Percentiles rank a stretch among this genome's conserved stretches.
phyloP scores from a whole-genome alignment of 2,888 invertebrate genomes.

The Morpho deidamia region DNA sequence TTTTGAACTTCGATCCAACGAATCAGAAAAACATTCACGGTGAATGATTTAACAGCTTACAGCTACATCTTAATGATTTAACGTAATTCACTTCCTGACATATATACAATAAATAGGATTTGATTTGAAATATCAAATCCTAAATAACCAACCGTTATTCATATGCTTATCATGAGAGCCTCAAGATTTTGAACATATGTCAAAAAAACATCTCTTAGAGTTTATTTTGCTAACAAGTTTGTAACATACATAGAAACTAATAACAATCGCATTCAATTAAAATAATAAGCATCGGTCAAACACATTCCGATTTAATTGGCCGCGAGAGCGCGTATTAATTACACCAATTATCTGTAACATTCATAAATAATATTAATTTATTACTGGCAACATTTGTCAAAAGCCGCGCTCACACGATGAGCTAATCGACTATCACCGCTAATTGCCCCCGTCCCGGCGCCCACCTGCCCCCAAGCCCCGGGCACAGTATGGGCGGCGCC shows the following conservation, averaged over 20 bases:
- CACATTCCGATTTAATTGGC: conserved; percentile 34
- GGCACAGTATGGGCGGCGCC: conserved; percentile 27
- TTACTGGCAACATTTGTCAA: conserved; percentile 73
- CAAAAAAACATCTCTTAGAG: no score
- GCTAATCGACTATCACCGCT: conserved; percentile 79
- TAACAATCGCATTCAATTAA: conserved; percentile 30
- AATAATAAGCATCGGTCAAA: conserved; percentile 34
- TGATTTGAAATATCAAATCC: no score
- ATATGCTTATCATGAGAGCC: no score
- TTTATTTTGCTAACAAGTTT: no score
- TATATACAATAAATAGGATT: no score
- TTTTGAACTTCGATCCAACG: no score
- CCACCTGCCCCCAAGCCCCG: conserved; percentile 30
- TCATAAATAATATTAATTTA: conserved; percentile 66
- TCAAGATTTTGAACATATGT: no score
- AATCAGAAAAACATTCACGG: no score
- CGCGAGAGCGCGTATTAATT: conserved; percentile 42
- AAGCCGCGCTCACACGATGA: conserved; percentile 75
- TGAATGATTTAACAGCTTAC: no score
- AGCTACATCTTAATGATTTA: no score
- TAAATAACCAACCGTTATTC: no score
- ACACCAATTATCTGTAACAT: conserved; percentile 55
- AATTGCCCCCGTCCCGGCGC: conserved; percentile 59
- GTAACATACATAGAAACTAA: not conserved
- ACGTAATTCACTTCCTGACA: no score